Base-by-base conservation (phyloP, 2,888 invertebrate species). In the Actias luna region DNA sequence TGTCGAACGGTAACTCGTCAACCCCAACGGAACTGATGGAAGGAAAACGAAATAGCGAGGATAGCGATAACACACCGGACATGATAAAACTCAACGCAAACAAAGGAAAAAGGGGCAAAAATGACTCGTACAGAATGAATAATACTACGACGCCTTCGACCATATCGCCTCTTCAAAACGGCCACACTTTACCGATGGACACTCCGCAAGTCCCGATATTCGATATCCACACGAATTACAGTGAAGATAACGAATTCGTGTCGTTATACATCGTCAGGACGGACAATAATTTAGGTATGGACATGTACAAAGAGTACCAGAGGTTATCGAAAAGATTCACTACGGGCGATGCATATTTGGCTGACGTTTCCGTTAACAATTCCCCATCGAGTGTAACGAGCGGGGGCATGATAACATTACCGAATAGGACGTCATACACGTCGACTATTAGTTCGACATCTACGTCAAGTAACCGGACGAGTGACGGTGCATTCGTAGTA, bases 331-430 rank as follows among this genome's bases (percentile, higher is more conserved):
- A 92, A 71, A 75, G 91, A 58, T 89, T 90, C 64, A 88, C 91
- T 0, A 88, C 90, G 5, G 93, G 55, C 5, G 55, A 93, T 67
- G 87, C 93, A 0, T 93, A 93, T 62, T 75, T 89, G 63, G 93
- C 74, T 0, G 93, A 93, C 64, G 84, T 91, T 0, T 93, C 93
- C 0, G 81, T 85, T 0, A 87, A 82, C 60, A 91, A 80, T 55
- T 93, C 93, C 2, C 91, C 93, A 0, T 93, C 93, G 0, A 93
- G 93, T 64, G 90, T 92, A 0, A 92, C 93, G 0, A 93, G 92
- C 67, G 85, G 85, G 0, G 89, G 88, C 0, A 83, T 91, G 85
- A 81, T 92, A 0, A 89, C 87, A 64, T 70, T 92, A 52, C 89
- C 88, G 0, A 89, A 88, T 65, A 86, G 89, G 69, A 83, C 84